Evolutionary conservation across 1,140 invertebrate species (phyloP).

Genomic region (Monochamus saltuarius): DNA sequence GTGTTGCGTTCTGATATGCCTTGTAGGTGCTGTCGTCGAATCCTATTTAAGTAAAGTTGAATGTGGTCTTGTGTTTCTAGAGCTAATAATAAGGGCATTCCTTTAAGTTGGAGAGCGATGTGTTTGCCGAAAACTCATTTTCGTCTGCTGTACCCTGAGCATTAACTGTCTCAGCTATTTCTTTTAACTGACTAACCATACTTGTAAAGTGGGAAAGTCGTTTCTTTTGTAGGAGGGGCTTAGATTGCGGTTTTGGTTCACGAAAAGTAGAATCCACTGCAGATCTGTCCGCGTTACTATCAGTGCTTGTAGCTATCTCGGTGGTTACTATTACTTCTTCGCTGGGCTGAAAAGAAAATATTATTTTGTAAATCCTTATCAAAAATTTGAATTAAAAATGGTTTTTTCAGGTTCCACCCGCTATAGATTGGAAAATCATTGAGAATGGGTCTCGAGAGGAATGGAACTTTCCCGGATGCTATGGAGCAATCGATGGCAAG

Average conservation of each 20-base stretch:
- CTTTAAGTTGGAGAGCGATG: constrained; percentile 23
- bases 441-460: constrained; percentile 41
- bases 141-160: too few species aligned
- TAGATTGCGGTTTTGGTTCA: neutral
- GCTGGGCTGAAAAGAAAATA: too few species aligned
- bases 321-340: too few species aligned
- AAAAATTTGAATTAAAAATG: too few species aligned
- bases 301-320: constrained; percentile 16
- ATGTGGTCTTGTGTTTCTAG: constrained; percentile 25
- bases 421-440: constrained; percentile 36
- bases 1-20: constrained; percentile 14
- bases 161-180: constrained; percentile 17
- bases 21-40: constrained; percentile 18
- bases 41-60: constrained; percentile 31
- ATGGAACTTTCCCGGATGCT: constrained; percentile 50
- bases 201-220: constrained; percentile 9
- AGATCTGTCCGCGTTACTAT: constrained; percentile 18
- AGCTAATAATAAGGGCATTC: constrained; percentile 22
- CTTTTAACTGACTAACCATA: constrained; percentile 19
- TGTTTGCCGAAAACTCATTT: constrained; percentile 17
- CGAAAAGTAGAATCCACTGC: constrained; percentile 12
- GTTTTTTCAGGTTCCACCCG: constrained; percentile 18
- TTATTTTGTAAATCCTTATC: too few species aligned
- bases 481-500: constrained; percentile 50
- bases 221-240: neutral